Evolutionary conservation across 2,888 invertebrate genomes (phyloP).

Genomic region (Xestoiulus laeticollis): DNA sequence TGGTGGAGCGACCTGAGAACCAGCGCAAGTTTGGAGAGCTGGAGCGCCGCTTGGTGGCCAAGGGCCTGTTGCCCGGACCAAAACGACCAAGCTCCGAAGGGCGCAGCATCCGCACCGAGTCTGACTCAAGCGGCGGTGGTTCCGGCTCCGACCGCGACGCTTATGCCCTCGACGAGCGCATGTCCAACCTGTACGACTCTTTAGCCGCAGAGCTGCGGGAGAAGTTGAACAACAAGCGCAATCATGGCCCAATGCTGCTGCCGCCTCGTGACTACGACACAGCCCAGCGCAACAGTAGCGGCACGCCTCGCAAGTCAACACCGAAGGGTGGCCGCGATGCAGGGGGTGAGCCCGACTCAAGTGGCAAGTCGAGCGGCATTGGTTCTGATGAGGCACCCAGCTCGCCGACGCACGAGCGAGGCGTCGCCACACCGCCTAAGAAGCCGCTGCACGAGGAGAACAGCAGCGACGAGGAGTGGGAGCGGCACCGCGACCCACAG

Average conservation of each 20-base stretch:
- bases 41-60: slow-evolving; percentile 71
- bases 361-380: slow-evolving; percentile 86
- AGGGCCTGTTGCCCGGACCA: slow-evolving; percentile 62
- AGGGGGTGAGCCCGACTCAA: slow-evolving; percentile 68
- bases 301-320: slow-evolving; percentile 67
- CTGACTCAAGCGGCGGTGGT: slow-evolving; percentile 42
- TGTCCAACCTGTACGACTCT: slow-evolving; percentile 86
- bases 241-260: slow-evolving; percentile 77
- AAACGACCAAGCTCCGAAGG: slow-evolving; percentile 57
- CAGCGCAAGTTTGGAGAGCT: slow-evolving; percentile 85
- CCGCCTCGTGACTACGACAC: slow-evolving; percentile 96
- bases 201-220: slow-evolving; percentile 89
- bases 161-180: slow-evolving; percentile 62
- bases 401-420: slow-evolving; percentile 54
- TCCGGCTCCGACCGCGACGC: slow-evolving; percentile 23
- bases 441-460: slow-evolving; percentile 39
- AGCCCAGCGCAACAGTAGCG: slow-evolving; percentile 73
- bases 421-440: background rate
- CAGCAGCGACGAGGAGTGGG: slow-evolving; percentile 51
- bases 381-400: slow-evolving; percentile 85
- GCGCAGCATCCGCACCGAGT: slow-evolving; percentile 54
- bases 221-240: slow-evolving; percentile 68
- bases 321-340: slow-evolving; percentile 60
- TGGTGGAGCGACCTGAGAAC: slow-evolving; percentile 84
- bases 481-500: slow-evolving; percentile 34